A percentile compares a stretch with the other conserved stretches of the same genome.
Evolutionary conservation across 2,113 vertebrate species (phyloP).

Genomic region (Gymnorhina tibicen): DNA sequence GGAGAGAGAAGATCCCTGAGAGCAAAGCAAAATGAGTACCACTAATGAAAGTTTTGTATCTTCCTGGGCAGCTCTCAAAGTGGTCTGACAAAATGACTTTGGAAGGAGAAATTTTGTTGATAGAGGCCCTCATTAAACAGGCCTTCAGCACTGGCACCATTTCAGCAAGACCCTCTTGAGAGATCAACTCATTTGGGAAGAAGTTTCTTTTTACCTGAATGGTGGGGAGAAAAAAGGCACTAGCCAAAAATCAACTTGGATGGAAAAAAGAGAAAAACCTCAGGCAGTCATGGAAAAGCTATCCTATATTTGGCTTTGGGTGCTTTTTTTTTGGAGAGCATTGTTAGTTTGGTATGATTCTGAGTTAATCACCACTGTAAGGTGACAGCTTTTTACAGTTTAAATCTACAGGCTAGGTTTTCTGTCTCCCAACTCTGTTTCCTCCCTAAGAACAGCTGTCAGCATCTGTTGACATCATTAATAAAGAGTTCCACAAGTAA

Average conservation of each 20-base stretch:
- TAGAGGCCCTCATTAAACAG: background rate
- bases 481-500: background rate
- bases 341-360: background rate
- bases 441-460: background rate
- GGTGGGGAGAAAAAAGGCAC: background rate
- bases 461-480: background rate
- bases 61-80: background rate
- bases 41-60: background rate
- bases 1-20: conserved; percentile 14
- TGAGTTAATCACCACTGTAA: background rate
- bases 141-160: background rate
- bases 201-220: background rate
- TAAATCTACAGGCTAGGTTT: background rate
- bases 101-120: background rate
- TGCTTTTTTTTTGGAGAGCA: background rate
- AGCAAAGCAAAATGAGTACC: background rate
- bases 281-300: background rate
- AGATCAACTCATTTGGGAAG: background rate
- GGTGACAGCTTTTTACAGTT: background rate
- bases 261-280: background rate
- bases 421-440: background rate
- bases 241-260: background rate
- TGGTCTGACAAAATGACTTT: background rate
- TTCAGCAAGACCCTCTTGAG: background rate
- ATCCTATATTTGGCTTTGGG: background rate